Percentiles rank a stretch among this genome's conserved stretches.
Evolutionary conservation across 2,797 vertebrate genomes (phyloP).

Genomic region (Cheirogaleus major): DNA sequence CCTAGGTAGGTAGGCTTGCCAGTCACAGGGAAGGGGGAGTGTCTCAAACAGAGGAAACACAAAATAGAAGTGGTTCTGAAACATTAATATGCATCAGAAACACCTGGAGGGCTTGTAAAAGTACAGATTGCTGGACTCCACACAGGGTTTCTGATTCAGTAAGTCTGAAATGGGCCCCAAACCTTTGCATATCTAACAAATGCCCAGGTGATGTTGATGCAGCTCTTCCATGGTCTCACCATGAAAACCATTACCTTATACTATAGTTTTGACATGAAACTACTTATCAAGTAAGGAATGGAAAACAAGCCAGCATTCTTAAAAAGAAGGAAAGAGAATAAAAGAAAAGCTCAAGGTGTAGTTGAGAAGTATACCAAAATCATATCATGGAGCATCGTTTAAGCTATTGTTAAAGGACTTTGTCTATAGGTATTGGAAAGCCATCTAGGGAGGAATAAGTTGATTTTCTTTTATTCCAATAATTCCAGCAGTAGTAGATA

Average conservation of each 20-base stretch:
- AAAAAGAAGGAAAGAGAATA: neutral
- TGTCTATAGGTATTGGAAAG: neutral
- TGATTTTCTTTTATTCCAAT: neutral
- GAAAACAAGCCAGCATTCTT: neutral
- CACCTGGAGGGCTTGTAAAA: no score
- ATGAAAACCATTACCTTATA: neutral
- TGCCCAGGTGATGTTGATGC: no score
- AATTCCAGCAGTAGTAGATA: neutral
- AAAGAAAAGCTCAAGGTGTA: neutral
- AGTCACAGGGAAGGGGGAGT: fast-evolving
- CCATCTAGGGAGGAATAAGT: neutral
- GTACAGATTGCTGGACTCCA: fast-evolving
- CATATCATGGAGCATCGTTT: fast-evolving
- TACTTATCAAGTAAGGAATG: neutral
- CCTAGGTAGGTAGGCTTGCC: neutral
- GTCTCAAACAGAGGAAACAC: neutral
- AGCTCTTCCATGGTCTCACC: no score
- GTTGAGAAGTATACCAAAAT: no score
- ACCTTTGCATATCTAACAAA: neutral
- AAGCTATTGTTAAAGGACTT: neutral
- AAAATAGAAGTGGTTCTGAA: neutral
- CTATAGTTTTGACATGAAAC: neutral
- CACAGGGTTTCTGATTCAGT: neutral
- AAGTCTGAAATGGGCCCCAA: no score
- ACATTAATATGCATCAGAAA: neutral